Percentiles rank a stretch among this genome's conserved stretches.
Conservation (phyloP, 2,888 invertebrate genomes). For the Azorinus chamasolen region DNA sequence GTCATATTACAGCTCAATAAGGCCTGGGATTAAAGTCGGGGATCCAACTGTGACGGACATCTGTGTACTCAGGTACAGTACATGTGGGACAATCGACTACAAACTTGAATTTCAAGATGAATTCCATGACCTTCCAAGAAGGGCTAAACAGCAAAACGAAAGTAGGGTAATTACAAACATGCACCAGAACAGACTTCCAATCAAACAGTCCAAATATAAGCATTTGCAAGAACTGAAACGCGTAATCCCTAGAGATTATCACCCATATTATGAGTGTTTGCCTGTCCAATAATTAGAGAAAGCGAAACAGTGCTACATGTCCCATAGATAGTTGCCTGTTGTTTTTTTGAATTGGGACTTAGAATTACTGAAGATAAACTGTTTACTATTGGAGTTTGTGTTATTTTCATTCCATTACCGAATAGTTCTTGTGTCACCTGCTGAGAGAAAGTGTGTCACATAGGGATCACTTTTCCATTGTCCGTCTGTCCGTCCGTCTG, state of each 20-base stretch:
- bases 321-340: too few species aligned
- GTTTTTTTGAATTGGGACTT: too few species aligned
- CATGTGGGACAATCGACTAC: conserved; percentile 1
- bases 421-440: too few species aligned
- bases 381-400: too few species aligned
- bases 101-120: conserved; percentile 3
- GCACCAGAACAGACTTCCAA: neutral
- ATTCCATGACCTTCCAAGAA: neutral
- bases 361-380: too few species aligned
- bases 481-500: too few species aligned
- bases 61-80: neutral
- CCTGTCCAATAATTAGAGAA: too few species aligned
- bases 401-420: too few species aligned
- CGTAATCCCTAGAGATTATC: neutral
- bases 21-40: conserved; percentile 33
- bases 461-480: too few species aligned
- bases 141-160: neutral
- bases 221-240: neutral
- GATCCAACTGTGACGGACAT: conserved; percentile 46
- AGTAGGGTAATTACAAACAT: neutral
- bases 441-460: too few species aligned
- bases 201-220: neutral
- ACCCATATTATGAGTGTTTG: too few species aligned
- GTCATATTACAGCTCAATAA: conserved; percentile 33
- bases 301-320: too few species aligned